These are phyloP conservation scores for Drosophila nigricruria DNA, from an alignment of 2,888 invertebrate genomes.

Conservation along the genomic window DNA sequence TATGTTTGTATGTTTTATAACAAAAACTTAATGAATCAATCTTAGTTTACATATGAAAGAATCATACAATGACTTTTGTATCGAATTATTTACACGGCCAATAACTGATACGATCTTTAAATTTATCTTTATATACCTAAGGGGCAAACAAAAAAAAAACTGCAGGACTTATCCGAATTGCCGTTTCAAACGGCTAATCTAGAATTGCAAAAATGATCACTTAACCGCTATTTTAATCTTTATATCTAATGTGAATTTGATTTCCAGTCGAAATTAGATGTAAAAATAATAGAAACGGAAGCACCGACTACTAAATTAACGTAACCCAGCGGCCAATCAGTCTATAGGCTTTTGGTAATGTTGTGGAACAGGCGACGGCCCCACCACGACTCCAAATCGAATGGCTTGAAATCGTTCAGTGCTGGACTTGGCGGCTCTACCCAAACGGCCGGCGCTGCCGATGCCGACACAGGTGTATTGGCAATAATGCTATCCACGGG, in stretches of 20 bases:
- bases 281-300: constrained; percentile 43
- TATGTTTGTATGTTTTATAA: constrained; percentile 8
- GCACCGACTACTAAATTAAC: constrained; percentile 39
- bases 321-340: constrained; percentile 31
- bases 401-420: constrained; percentile 93
- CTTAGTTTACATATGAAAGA: constrained; percentile 40
- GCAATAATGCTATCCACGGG: constrained; percentile 82
- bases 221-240: constrained; percentile 21
- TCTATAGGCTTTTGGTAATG: constrained; percentile 91
- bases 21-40: constrained; percentile 49
- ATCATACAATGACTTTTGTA: constrained; percentile 36
- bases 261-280: constrained; percentile 48
- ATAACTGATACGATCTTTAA: constrained; percentile 19
- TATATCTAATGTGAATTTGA: constrained; percentile 48
- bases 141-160: constrained; percentile 1
- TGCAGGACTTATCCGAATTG: constrained; percentile 17
- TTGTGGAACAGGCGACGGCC: constrained; percentile 93
- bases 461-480: constrained; percentile 70
- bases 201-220: constrained; percentile 33
- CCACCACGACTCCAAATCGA: constrained; percentile 96
- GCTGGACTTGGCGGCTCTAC: constrained; percentile 90
- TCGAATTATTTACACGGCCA: constrained; percentile 55
- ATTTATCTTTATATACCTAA: constrained; percentile 27
- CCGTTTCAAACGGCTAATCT: constrained; percentile 40
- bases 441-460: constrained; percentile 85